These are phyloP conservation scores for Eretmochelys imbricata DNA, from an alignment of 2,113 vertebrate species.

Conservation along the genomic window DNA sequence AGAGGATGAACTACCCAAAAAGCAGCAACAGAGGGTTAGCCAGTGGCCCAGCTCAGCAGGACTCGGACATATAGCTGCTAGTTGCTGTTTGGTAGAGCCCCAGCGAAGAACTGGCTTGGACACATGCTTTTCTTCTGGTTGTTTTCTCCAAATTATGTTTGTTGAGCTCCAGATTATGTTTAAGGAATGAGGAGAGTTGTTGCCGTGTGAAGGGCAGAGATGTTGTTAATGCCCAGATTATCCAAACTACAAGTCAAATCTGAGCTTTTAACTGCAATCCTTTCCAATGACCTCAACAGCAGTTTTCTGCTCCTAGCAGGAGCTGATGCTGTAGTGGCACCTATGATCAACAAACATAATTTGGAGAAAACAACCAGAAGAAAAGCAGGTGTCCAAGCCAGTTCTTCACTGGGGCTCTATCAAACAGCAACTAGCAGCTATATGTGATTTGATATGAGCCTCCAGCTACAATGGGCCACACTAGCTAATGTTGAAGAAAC, in stretches of 20 bases:
- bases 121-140: accelerated
- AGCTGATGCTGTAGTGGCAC: background rate
- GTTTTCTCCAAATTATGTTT: background rate
- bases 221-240: background rate
- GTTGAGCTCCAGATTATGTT: background rate
- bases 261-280: background rate
- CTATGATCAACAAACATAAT: background rate
- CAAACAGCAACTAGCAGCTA: accelerated
- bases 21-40: background rate
- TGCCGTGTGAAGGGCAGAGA: background rate
- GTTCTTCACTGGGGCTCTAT: background rate
- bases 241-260: background rate
- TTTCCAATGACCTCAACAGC: too few species aligned
- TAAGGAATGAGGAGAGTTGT: background rate
- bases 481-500: background rate
- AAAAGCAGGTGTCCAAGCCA: background rate
- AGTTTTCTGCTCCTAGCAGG: background rate
- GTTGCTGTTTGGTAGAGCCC: background rate
- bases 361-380: accelerated
- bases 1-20: background rate
- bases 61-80: accelerated
- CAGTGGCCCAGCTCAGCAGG: background rate
- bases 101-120: background rate
- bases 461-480: accelerated
- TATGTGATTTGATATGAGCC: too few species aligned